Base-by-base conservation (phyloP, 1,140 invertebrate species). In the Drosophila nikananu region DNA sequence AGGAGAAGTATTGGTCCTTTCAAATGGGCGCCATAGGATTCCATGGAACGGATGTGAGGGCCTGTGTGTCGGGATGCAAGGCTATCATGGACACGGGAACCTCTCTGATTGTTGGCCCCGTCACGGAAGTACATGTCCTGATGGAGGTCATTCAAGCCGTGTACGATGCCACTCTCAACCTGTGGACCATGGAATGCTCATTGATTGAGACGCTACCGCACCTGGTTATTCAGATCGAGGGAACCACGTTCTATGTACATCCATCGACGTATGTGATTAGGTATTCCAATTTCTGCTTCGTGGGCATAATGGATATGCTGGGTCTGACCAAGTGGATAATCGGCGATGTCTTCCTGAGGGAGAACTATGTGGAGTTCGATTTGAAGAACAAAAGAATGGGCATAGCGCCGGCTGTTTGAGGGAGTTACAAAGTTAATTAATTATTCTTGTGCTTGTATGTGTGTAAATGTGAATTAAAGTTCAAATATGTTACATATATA, bases 71-170 rank as follows among this genome's bases (percentile, higher is more conserved):
- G 5, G 94, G 94, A 8, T 95, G 95, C 76, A 81, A 94, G 77
- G 95, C 95, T n/a, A 96, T 97, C 80, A 96, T 96, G 73, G 96
- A 97, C 82, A 96, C 96, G 52, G 96, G 96, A 15, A 97, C 96
- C 37, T 96, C 95, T 25, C 93, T 97, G 2, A 94, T 97, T 72
- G 95, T 95, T 75, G 96, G 96, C 27, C 96, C 96, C 3, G 86
- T 93, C 5, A 95, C 96, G 77, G 93, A 75, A 1, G 51, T 51
- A 10, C 19, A 62, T 90, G 10, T 71, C 81, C 46, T 25, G 30
- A 3, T 57, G 54, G 9, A 23, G 3, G 52, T 48, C 41, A 77
- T 92, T 12, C 67, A 76, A 23, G 89, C 74, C 32, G 19, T 13
- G 0, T 39, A 77, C 15, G 48, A 77, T 35, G 7, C 37, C 3